Evolutionary conservation across 2,113 vertebrate species (phyloP).

Genomic region (Gallinago media): DNA sequence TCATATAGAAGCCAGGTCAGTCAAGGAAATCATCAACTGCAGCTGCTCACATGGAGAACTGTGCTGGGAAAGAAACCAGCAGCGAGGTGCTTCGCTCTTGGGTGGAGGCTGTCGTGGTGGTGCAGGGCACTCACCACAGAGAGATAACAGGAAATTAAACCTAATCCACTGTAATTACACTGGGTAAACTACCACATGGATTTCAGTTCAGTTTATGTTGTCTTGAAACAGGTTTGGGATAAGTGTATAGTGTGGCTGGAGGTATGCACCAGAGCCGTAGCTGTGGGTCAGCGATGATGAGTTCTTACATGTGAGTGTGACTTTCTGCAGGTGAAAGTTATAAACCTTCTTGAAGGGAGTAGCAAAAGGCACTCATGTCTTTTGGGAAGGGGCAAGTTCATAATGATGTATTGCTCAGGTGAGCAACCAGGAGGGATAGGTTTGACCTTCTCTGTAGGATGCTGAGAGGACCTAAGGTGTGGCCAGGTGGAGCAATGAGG

Average conservation of each 20-base stretch:
- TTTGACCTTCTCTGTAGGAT: background rate
- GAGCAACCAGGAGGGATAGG: background rate
- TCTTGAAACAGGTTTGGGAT: background rate
- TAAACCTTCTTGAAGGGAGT: background rate
- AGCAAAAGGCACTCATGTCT: background rate
- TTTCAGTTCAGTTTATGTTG: background rate
- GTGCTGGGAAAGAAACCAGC: accelerated
- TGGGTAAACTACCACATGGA: background rate
- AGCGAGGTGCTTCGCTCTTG: accelerated
- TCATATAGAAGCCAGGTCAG: background rate
- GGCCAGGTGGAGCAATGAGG: accelerated
- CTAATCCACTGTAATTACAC: background rate
- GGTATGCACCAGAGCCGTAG: accelerated
- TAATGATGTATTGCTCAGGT: background rate
- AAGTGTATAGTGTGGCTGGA: accelerated
- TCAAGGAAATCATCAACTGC: background rate
- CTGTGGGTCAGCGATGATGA: background rate
- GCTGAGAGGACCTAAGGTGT: background rate
- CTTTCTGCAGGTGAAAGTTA: background rate
- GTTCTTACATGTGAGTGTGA: background rate
- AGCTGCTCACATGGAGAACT: accelerated
- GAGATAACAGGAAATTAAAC: background rate
- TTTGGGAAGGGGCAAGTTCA: background rate
- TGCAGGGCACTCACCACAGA: accelerated
- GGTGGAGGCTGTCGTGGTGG: background rate